Evolutionary conservation across 2,888 invertebrate species (phyloP).

Genomic region (Trichacis sp.): DNA sequence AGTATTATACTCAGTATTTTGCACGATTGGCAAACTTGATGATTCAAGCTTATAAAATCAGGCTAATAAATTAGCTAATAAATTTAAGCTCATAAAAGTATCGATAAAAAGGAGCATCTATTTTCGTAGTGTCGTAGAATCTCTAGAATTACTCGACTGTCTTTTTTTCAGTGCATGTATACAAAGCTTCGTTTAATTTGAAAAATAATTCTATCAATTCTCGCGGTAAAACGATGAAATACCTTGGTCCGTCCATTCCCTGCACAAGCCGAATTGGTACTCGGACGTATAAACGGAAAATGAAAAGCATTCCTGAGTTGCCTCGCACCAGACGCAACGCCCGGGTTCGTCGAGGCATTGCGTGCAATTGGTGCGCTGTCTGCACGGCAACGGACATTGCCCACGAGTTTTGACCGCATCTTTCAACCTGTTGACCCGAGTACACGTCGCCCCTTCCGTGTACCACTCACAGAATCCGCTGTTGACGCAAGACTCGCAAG

Average conservation of each 20-base stretch:
- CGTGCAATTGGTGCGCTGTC: slow-evolving; percentile 81
- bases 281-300: slow-evolving; percentile 96
- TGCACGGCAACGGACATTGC: slow-evolving; percentile 86
- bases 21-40: too few relatives aligned
- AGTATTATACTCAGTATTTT: too few relatives aligned
- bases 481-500: slow-evolving; percentile 85
- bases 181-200: too few relatives aligned
- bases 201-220: too few relatives aligned
- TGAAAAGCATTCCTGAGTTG: slow-evolving; percentile 91
- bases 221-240: too few relatives aligned
- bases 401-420: slow-evolving; percentile 76
- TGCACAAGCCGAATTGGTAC: slow-evolving; percentile 92
- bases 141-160: too few relatives aligned
- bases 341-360: slow-evolving; percentile 87
- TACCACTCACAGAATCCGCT: slow-evolving; percentile 91
- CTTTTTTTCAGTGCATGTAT: too few relatives aligned
- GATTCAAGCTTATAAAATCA: too few relatives aligned
- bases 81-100: too few relatives aligned
- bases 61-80: too few relatives aligned
- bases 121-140: too few relatives aligned
- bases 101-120: too few relatives aligned
- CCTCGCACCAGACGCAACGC: slow-evolving; percentile 96
- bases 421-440: slow-evolving; percentile 79
- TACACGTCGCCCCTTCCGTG: slow-evolving; percentile 88
- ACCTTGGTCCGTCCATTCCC: slow-evolving; percentile 89